Evolutionary conservation across 2,888 invertebrate genomes (phyloP).

Genomic region (Zonitis immaculata): DNA sequence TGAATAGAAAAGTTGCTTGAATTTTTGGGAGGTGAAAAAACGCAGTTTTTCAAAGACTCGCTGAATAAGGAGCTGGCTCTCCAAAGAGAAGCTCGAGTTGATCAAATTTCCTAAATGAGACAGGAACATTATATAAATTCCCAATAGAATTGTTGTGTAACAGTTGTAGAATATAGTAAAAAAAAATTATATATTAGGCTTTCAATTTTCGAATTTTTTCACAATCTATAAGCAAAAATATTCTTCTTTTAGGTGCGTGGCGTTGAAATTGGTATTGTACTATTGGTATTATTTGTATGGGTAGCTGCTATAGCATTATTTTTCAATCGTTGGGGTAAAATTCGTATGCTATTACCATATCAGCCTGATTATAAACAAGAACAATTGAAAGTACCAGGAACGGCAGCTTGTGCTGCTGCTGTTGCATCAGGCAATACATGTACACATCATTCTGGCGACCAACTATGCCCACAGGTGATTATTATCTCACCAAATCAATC

Average conservation of each 20-base stretch:
- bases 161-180: no score
- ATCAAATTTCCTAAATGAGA: no score
- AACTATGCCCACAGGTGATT: conserved; percentile 59
- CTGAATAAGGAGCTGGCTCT: no score
- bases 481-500: background rate
- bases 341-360: conserved; percentile 85
- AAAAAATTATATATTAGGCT: no score
- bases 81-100: no score
- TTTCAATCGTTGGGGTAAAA: conserved; percentile 87
- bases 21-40: no score
- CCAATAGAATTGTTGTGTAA: no score
- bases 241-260: conserved; percentile 81
- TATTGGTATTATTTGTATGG: conserved; percentile 78
- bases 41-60: no score
- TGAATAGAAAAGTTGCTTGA: no score
- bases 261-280: conserved; percentile 85
- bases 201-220: no score
- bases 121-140: no score
- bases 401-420: conserved; percentile 62
- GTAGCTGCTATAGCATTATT: conserved; percentile 81
- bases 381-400: conserved; percentile 75
- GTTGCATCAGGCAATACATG: conserved; percentile 52
- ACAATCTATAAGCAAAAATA: no score
- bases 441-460: conserved; percentile 55
- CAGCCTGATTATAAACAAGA: conserved; percentile 86